phyloP scores from a whole-genome alignment of 2,797 vertebrate species.

The Triplophysa yarkandensis region DNA sequence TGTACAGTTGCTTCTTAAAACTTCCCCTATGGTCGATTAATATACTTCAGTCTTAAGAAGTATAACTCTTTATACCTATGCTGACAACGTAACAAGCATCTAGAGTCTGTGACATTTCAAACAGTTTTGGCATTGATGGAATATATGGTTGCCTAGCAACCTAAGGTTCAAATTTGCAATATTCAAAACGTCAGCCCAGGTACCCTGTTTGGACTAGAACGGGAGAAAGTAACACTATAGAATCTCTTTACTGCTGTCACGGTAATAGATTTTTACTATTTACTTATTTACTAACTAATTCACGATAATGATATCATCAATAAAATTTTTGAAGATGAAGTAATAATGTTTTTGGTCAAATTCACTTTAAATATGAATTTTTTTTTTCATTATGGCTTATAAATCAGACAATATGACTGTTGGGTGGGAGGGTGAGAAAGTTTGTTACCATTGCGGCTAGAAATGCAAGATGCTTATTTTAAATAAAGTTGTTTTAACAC shows the following conservation, averaged over 20 bases:
- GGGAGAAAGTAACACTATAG: not conserved
- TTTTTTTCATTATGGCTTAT: too few species aligned
- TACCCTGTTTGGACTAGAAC: not conserved
- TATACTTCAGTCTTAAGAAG: not conserved
- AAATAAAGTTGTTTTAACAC: too few species aligned
- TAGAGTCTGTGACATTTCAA: not conserved
- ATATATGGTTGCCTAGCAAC: conserved; percentile 14
- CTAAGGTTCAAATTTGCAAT: not conserved
- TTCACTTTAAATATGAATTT: too few species aligned
- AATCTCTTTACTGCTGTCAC: not conserved
- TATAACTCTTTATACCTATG: not conserved
- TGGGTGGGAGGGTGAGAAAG: too few species aligned
- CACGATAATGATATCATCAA: too few species aligned
- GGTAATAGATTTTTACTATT: too few species aligned
- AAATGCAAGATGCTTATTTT: too few species aligned
- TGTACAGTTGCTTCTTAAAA: not conserved
- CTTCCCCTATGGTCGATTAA: not conserved
- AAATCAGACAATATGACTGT: too few species aligned
- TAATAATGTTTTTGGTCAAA: too few species aligned
- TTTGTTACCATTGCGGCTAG: too few species aligned
- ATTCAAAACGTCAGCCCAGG: not conserved
- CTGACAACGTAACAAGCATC: not conserved
- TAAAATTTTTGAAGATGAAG: too few species aligned
- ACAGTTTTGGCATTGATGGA: not conserved
- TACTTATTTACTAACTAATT: too few species aligned